phyloP scores from a whole-genome alignment of 2,113 vertebrate genomes.

The Sinocyclocheilus anophthalmus region DNA sequence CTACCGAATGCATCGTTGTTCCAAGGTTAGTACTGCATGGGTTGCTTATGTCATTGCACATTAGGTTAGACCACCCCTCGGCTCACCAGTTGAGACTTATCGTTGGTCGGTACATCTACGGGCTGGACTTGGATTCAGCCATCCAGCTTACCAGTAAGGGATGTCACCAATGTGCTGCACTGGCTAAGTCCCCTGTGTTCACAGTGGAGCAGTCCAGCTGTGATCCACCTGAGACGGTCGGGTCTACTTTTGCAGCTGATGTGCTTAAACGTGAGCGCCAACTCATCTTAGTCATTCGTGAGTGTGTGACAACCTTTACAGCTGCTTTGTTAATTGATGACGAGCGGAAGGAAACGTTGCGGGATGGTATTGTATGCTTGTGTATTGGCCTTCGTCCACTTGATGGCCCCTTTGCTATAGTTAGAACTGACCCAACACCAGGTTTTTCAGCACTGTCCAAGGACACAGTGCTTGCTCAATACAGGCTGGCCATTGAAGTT shows the following conservation, averaged over 20 bases:
- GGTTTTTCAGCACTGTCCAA: background rate
- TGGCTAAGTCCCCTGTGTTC: too few species aligned
- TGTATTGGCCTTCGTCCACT: background rate
- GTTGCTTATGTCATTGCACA: background rate
- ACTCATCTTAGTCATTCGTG: background rate
- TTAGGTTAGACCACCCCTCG: background rate
- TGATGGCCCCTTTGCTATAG: constrained; percentile 1
- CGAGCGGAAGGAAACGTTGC: background rate
- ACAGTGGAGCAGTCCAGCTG: background rate
- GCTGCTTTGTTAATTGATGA: background rate
- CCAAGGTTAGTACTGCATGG: background rate
- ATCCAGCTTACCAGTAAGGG: background rate
- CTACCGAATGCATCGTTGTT: background rate
- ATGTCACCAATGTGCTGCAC: background rate
- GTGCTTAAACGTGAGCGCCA: background rate
- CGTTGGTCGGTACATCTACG: background rate
- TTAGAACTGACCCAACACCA: constrained; percentile 20
- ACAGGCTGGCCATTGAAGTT: constrained; percentile 6
- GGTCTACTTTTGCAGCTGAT: too few species aligned
- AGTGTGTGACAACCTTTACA: background rate
- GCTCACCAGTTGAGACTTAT: background rate
- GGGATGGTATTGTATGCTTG: too few species aligned
- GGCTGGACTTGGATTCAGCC: background rate
- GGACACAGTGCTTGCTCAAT: background rate
- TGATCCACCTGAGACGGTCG: background rate